A percentile compares a stretch with the other conserved stretches of the same genome.
phyloP scores from a whole-genome alignment of 2,113 vertebrate genomes.

The Mohoua ochrocephala region DNA sequence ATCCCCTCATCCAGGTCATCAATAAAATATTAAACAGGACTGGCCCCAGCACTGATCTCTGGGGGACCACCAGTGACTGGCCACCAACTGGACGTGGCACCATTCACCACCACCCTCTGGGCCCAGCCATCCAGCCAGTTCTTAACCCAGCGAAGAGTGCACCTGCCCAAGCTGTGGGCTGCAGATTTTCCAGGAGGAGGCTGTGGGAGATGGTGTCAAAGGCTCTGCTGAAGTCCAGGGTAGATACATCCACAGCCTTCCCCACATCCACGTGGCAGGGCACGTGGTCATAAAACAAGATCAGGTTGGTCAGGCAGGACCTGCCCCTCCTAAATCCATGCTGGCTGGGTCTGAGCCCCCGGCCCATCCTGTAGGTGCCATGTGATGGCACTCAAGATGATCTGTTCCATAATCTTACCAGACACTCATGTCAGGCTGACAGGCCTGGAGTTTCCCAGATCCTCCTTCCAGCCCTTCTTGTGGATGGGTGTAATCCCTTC shows the following conservation, averaged over 20 bases:
- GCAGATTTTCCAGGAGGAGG: not conserved
- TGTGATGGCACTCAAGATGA: not conserved
- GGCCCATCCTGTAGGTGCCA: accelerated
- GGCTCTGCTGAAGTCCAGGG: not conserved
- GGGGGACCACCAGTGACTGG: not conserved
- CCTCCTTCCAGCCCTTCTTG: not conserved
- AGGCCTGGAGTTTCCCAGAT: not conserved
- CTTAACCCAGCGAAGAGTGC: not conserved
- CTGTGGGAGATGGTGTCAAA: not conserved
- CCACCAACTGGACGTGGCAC: not conserved
- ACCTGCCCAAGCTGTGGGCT: accelerated
- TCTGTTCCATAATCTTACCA: not conserved
- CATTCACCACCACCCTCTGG: not conserved
- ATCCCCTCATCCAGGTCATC: not conserved
- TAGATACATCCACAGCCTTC: not conserved
- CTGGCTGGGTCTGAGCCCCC: not conserved
- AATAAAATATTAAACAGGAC: not conserved
- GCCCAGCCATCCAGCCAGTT: not conserved
- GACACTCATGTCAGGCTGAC: not conserved
- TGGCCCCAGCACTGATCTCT: not conserved
- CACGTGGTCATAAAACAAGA: not conserved
- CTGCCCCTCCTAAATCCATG: not conserved
- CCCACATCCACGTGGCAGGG: accelerated
- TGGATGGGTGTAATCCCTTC: not conserved
- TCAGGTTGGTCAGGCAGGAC: not conserved